phyloP scores from a whole-genome alignment of 2,888 invertebrate genomes.

The Eretmocerus hayati region DNA sequence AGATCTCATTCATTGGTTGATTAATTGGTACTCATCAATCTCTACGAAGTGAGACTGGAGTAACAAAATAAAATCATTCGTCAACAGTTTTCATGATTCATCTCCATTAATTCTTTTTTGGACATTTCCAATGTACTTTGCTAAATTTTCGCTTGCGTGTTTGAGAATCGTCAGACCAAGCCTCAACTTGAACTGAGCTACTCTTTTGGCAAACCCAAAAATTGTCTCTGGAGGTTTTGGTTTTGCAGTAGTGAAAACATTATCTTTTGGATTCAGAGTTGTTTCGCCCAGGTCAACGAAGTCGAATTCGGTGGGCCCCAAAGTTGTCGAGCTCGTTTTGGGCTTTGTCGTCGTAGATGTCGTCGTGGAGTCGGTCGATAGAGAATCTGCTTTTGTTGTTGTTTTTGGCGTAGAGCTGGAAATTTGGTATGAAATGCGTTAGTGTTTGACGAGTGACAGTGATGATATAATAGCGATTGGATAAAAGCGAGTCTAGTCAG shows the following conservation, averaged over 20 bases:
- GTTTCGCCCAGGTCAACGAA: constrained; percentile 24
- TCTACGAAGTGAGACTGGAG: too few relatives aligned
- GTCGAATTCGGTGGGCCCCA: constrained; percentile 21
- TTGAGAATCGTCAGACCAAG: constrained; percentile 62
- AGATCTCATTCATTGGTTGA: background rate
- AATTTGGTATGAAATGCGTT: too few relatives aligned
- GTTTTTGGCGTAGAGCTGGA: constrained; percentile 1
- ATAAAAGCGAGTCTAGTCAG: too few relatives aligned
- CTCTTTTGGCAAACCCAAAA: constrained; percentile 50
- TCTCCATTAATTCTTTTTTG: constrained; percentile 47
- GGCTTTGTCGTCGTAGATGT: constrained; percentile 1
- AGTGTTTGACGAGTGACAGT: too few relatives aligned
- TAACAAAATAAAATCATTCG: background rate
- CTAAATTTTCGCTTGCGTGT: constrained; percentile 61
- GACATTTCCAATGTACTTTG: constrained; percentile 58
- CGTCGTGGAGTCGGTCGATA: constrained; percentile 12
- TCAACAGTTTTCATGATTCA: background rate
- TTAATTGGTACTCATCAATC: background rate
- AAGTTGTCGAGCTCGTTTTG: constrained; percentile 9
- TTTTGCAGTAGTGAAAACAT: constrained; percentile 25
- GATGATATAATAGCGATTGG: too few relatives aligned
- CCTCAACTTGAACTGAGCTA: constrained; percentile 63
- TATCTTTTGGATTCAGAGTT: constrained; percentile 27
- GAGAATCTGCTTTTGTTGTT: constrained; percentile 1
- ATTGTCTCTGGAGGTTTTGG: constrained; percentile 16